These are phyloP conservation scores for Okapia johnstoni DNA, from an alignment of 2,113 vertebrate species.

Conservation along the genomic window DNA sequence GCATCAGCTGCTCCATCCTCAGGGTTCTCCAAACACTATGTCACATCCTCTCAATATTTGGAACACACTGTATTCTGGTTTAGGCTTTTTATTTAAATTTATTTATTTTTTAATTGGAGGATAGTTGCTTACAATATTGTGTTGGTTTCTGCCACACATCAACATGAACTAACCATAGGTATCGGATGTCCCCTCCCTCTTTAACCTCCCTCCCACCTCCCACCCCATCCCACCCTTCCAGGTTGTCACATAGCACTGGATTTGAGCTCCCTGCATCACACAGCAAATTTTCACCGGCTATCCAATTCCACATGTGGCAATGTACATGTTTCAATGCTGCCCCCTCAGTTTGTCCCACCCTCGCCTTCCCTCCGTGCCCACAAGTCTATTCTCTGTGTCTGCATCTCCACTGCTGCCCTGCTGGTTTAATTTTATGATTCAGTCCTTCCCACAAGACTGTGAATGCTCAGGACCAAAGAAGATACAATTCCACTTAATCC, in stretches of 20 bases:
- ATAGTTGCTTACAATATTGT: neutral
- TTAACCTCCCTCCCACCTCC: neutral
- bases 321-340: neutral
- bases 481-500: neutral
- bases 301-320: neutral
- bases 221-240: neutral
- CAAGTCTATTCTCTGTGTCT: neutral
- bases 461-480: neutral
- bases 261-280: neutral
- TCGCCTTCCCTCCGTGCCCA: neutral
- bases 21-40: neutral
- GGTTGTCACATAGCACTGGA: neutral
- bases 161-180: neutral
- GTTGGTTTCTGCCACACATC: neutral
- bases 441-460: neutral
- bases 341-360: neutral
- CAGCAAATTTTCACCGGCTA: rapidly evolving
- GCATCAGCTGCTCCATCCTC: neutral
- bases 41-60: neutral
- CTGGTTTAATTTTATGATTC: neutral
- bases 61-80: neutral
- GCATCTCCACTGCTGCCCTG: neutral
- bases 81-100: neutral
- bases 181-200: neutral
- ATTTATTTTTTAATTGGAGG: neutral